Percentiles rank a stretch among this genome's conserved stretches.
Conservation (phyloP, 2,888 invertebrate genomes). For the Anarsia innoxiella region DNA sequence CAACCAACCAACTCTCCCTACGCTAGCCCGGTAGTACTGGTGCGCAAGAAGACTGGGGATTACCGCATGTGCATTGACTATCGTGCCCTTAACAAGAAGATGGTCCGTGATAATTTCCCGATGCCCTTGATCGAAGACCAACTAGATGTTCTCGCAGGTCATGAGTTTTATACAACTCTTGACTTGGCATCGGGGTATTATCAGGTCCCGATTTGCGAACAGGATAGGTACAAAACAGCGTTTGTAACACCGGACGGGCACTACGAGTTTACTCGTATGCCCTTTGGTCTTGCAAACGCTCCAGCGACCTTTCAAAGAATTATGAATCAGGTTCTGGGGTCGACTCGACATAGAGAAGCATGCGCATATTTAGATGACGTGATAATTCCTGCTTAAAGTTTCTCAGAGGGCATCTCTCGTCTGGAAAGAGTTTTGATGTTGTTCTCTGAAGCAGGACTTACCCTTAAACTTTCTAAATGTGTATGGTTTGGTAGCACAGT, state of each 20-base stretch:
- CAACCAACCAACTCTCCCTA: slow-evolving; percentile 10
- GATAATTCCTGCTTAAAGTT: neutral
- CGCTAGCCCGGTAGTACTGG: slow-evolving; percentile 13
- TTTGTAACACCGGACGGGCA: slow-evolving; percentile 17
- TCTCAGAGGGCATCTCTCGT: neutral
- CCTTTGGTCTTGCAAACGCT: slow-evolving; percentile 25
- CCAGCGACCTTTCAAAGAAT: slow-evolving; percentile 25
- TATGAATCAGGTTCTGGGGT: neutral
- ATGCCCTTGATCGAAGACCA: slow-evolving; percentile 14
- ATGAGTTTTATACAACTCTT: slow-evolving; percentile 8
- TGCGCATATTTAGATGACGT: slow-evolving; percentile 1
- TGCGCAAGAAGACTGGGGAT: slow-evolving; percentile 17
- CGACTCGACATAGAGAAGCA: neutral
- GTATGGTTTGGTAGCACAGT: neutral
- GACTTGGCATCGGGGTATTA: slow-evolving; percentile 14
- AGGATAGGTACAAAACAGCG: slow-evolving; percentile 12
- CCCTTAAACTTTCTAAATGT: neutral
- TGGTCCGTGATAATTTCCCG: slow-evolving; percentile 10
- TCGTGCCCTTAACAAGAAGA: slow-evolving; percentile 15
- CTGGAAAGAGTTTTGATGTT: neutral
- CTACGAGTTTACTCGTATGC: slow-evolving; percentile 15
- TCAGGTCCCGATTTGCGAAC: slow-evolving; percentile 12
- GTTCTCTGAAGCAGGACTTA: neutral
- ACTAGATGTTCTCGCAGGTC: slow-evolving; percentile 12
- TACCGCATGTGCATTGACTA: slow-evolving; percentile 19